A percentile compares a stretch with the other conserved stretches of the same genome.
Conservation (phyloP, 2,113 vertebrate genomes). For the Gnathonemus echidnorhynchus region DNA sequence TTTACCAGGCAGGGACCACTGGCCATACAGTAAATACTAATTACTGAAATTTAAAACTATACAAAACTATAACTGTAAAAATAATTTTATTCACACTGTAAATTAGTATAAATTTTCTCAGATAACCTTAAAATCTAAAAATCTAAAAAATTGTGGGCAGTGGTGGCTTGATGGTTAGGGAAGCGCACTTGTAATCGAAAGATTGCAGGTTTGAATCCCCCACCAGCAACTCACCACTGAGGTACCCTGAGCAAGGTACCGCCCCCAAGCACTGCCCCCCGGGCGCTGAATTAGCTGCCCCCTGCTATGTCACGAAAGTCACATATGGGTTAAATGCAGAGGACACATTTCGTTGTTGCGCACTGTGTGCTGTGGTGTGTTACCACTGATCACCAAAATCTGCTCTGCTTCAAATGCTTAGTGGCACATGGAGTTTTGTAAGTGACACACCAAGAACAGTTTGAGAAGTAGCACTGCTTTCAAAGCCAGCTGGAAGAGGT, state of each 20-base stretch:
- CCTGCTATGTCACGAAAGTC: too few species aligned
- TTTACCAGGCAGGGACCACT: background rate
- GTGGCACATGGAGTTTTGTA: background rate
- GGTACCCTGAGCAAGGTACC: too few species aligned
- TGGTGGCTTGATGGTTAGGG: too few species aligned
- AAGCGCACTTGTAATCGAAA: too few species aligned
- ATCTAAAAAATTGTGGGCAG: too few species aligned
- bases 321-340: too few species aligned
- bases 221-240: too few species aligned
- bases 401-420: background rate
- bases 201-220: too few species aligned
- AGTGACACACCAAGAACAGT: conserved; percentile 10
- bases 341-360: too few species aligned
- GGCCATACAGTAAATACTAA: background rate
- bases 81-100: background rate
- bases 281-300: too few species aligned
- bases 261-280: too few species aligned
- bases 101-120: background rate
- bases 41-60: background rate
- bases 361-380: too few species aligned
- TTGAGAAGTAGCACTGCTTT: background rate
- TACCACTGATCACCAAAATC: background rate
- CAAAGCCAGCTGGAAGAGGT: background rate
- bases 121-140: background rate
- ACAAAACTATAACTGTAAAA: background rate